Percentiles rank a stretch among this genome's conserved stretches.
phyloP scores from a whole-genome alignment of 2,113 vertebrate species.

The Callionymus lyra region DNA sequence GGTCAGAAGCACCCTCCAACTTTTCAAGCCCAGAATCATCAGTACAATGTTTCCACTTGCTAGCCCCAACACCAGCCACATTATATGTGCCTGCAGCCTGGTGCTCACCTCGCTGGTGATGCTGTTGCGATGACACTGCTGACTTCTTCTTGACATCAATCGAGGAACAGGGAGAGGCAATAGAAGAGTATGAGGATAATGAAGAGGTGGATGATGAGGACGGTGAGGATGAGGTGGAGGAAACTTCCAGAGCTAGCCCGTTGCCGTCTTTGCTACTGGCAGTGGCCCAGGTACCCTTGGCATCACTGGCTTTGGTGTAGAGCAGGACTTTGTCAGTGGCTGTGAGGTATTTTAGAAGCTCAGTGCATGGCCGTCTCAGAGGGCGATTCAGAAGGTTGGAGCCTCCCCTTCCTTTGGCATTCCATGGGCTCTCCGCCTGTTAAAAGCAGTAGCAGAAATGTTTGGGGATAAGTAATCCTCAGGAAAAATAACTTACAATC shows the following conservation, averaged over 20 bases:
- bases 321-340: slow-evolving; percentile 88
- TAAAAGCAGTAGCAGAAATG: slow-evolving; percentile 31
- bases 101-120: slow-evolving; percentile 90
- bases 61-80: slow-evolving; percentile 46
- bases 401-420: slow-evolving; percentile 85
- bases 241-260: slow-evolving; percentile 55
- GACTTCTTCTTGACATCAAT: slow-evolving; percentile 69
- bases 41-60: slow-evolving; percentile 57
- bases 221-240: slow-evolving; percentile 64
- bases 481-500: no score
- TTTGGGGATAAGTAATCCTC: no score
- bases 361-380: slow-evolving; percentile 93
- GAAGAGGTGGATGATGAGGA: slow-evolving; percentile 68
- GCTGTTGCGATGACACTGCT: slow-evolving; percentile 63
- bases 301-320: slow-evolving; percentile 86
- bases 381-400: slow-evolving; percentile 84
- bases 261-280: slow-evolving; percentile 76
- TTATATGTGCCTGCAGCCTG: slow-evolving; percentile 48
- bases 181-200: slow-evolving; percentile 62
- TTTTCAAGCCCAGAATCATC: slow-evolving; percentile 57
- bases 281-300: slow-evolving; percentile 76
- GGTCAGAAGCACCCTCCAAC: slow-evolving; percentile 54
- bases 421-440: slow-evolving; percentile 94
- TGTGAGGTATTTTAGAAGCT: slow-evolving; percentile 98
- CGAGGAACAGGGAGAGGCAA: slow-evolving; percentile 71